phyloP scores from a whole-genome alignment of 1,140 invertebrate species.

The Aphaenogaster rudis region DNA sequence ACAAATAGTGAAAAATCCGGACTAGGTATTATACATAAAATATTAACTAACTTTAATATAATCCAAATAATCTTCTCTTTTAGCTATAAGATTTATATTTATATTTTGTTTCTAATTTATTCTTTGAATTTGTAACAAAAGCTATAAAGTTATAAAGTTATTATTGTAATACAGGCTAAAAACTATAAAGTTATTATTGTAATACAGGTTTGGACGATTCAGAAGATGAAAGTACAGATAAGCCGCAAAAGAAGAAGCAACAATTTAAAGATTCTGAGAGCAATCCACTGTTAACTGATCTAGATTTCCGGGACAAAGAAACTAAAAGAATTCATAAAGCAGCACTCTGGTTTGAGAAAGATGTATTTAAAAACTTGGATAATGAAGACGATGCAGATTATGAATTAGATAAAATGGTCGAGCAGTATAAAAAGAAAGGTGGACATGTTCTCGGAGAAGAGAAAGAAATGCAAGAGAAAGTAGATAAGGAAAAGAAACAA shows the following conservation, averaged over 20 bases:
- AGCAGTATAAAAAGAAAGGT: slow-evolving; percentile 92
- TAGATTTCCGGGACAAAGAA: slow-evolving; percentile 92
- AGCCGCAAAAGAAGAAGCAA: slow-evolving; percentile 72
- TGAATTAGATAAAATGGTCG: slow-evolving; percentile 93
- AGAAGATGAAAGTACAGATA: slow-evolving; percentile 82
- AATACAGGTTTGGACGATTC: slow-evolving; percentile 88
- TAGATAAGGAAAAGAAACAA: slow-evolving; percentile 52
- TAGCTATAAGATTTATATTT: slow-evolving; percentile 4
- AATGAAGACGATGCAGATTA: slow-evolving; percentile 94
- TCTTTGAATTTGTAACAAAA: slow-evolving; percentile 19
- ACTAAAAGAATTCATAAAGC: slow-evolving; percentile 92
- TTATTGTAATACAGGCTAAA: slow-evolving; percentile 79
- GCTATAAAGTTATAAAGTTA: slow-evolving; percentile 70
- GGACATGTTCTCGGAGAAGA: slow-evolving; percentile 88
- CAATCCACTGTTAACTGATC: slow-evolving; percentile 95
- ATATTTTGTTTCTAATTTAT: slow-evolving; percentile 22
- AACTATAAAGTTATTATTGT: slow-evolving; percentile 71
- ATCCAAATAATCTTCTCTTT: slow-evolving; percentile 51
- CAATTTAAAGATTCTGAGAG: slow-evolving; percentile 84
- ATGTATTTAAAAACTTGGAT: slow-evolving; percentile 94
- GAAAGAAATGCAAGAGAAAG: slow-evolving; percentile 69
- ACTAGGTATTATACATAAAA: slow-evolving; percentile 85
- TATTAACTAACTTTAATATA: slow-evolving; percentile 52
- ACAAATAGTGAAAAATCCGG: slow-evolving; percentile 88
- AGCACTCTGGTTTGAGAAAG: slow-evolving; percentile 96